Conservation (phyloP, 2,113 vertebrate species). For the Stercorarius parasiticus region DNA sequence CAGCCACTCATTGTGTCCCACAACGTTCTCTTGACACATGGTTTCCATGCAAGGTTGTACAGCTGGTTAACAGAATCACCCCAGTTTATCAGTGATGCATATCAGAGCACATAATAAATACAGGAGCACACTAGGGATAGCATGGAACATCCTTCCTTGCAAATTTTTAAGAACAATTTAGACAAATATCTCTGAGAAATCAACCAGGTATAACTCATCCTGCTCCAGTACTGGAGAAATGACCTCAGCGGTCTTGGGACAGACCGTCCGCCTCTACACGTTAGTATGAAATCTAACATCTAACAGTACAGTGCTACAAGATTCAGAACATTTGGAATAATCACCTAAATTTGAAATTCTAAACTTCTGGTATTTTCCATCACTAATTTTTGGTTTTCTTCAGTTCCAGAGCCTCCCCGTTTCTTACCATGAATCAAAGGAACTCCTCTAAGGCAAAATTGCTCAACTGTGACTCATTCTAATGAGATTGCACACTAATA, state of each 20-base stretch:
- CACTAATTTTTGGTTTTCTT: conserved; percentile 24
- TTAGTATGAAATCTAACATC: background rate
- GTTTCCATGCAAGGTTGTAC: background rate
- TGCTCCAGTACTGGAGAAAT: background rate
- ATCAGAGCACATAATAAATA: background rate
- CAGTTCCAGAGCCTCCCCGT: background rate
- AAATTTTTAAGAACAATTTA: background rate
- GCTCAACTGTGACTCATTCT: background rate
- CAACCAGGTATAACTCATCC: background rate
- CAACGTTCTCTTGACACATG: background rate
- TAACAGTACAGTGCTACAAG: background rate
- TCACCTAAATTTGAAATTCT: background rate
- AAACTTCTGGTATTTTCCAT: conserved; percentile 5
- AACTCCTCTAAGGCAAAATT: conserved; percentile 43
- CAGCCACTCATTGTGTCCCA: background rate
- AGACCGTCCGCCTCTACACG: background rate
- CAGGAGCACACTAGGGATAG: background rate
- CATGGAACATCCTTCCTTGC: background rate
- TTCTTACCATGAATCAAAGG: conserved; percentile 28
- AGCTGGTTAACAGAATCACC: background rate
- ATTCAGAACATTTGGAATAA: conserved; percentile 10
- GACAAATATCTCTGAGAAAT: background rate
- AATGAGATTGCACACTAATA: conserved; percentile 15
- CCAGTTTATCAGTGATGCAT: background rate
- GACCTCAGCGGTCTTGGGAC: background rate